Base-by-base conservation (phyloP, 2,888 invertebrate species). In the Shargacucullia verbasci region DNA sequence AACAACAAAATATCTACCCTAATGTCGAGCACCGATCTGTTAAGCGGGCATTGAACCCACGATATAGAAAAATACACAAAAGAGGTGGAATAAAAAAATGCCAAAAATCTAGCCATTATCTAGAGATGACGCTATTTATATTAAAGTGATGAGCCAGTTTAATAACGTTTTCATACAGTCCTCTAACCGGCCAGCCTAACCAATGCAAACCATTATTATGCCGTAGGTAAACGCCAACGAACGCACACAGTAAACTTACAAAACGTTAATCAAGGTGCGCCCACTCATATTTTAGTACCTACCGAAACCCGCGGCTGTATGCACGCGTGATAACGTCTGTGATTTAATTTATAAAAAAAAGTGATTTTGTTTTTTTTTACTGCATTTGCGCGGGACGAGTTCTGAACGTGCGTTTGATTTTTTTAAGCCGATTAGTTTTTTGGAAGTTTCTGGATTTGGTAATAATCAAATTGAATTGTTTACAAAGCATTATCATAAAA, bases 321-420 rank as follows among this genome's bases (percentile, higher is more conserved):
- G 59, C 57, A 70, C 76, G 75, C 55, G 68, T 56, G 48, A 9
- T n/a, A 47, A 39, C 38, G 41, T 43, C 49, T 47, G 76, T 76
- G 73, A 57, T 61, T 33, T 25, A 48, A 29, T 39, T 35, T 33
- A 14, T 39, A 33, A 40, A 58, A 40, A 58, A 52, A 44, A 43
- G 56, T 44, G 64, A 58, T 46, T 39, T 57, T 37, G 11, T 47
- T 54, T 59, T 20, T 10, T 46, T 38, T 45, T 55, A 59, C 46
- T 44, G 14, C 55, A 39, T 59, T 57, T 56, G 40, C 52, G 59
- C 69, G 76, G 60, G 55, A 63, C 39, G 31, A 47, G 31, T 13
- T 12, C 13, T 38, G 14, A 5, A 45, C 25, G 52, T 71, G 15
- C 2, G 37, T 50, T 52, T 49, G 9, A 12, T 14, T 48, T 35